Conservation (phyloP, 2,888 invertebrate species). For the Stenotaenia linearis region DNA sequence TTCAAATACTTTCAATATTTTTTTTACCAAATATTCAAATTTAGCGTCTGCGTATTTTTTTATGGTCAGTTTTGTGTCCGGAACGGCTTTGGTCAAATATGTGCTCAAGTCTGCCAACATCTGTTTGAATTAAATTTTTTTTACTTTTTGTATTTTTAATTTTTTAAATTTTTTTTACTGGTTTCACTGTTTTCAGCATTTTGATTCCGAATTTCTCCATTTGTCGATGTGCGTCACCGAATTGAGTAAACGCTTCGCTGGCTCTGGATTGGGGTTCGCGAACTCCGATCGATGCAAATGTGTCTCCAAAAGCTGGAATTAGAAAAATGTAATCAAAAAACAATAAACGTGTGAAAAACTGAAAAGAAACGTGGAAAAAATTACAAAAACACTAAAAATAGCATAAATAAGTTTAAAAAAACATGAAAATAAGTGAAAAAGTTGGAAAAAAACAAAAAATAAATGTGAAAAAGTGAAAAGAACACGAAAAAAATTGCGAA, state of each 20-base stretch:
- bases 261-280: slow-evolving; percentile 92
- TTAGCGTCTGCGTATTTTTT: slow-evolving; percentile 98
- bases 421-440: too few relatives aligned
- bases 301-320: slow-evolving; percentile 81
- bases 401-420: too few relatives aligned
- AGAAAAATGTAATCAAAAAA: too few relatives aligned
- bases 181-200: slow-evolving; percentile 85
- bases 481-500: too few relatives aligned
- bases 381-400: too few relatives aligned
- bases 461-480: too few relatives aligned
- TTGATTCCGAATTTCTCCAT: slow-evolving; percentile 85
- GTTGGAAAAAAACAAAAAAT: too few relatives aligned
- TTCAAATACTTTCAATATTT: too few relatives aligned
- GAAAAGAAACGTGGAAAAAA: too few relatives aligned
- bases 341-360: too few relatives aligned
- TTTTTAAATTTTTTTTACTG: slow-evolving; percentile 53
- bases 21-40: slow-evolving; percentile 89
- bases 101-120: slow-evolving; percentile 92
- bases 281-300: slow-evolving; percentile 89
- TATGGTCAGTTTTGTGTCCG: slow-evolving; percentile 94
- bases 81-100: slow-evolving; percentile 94
- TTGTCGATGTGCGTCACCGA: slow-evolving; percentile 87
- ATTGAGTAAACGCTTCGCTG: slow-evolving; percentile 88
- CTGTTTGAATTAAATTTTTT: slow-evolving; percentile 48
- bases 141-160: neutral